These are phyloP conservation scores for Falco berigora DNA, from an alignment of 2,797 vertebrate genomes.

Conservation along the genomic window DNA sequence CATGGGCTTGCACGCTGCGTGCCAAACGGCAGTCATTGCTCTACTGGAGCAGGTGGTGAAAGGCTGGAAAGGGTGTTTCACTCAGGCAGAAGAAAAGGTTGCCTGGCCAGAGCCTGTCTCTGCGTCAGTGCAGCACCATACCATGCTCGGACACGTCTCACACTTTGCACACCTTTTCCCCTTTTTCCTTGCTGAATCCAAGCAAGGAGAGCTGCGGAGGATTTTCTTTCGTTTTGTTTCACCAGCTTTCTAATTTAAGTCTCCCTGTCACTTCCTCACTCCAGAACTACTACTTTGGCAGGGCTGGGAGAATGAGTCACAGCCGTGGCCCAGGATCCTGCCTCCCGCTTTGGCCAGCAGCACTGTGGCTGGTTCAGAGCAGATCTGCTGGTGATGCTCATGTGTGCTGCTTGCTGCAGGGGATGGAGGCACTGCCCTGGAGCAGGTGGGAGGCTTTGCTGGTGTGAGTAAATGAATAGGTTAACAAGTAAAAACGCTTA, in stretches of 20 bases:
- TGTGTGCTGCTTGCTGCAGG: background rate
- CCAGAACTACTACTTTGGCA: slow-evolving; percentile 74
- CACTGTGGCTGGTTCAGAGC: background rate
- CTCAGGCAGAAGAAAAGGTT: background rate
- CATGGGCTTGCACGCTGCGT: background rate
- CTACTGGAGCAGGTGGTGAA: background rate
- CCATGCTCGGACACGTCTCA: background rate
- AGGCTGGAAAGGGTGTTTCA: background rate
- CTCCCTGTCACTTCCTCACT: slow-evolving; percentile 25
- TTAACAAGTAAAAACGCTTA: background rate
- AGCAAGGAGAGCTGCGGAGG: background rate
- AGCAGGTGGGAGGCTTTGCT: background rate
- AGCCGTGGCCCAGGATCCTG: background rate
- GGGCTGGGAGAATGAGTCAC: slow-evolving; percentile 47
- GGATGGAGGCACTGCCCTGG: background rate
- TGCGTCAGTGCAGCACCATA: rapidly evolving
- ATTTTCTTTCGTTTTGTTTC: background rate
- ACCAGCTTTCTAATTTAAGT: slow-evolving; percentile 9
- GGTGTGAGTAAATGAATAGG: background rate
- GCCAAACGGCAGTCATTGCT: rapidly evolving
- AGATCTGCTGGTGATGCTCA: background rate
- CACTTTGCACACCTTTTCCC: background rate
- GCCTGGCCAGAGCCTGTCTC: background rate
- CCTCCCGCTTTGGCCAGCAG: slow-evolving; percentile 33
- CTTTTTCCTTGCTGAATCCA: background rate